Evolutionary conservation across 2,797 vertebrate genomes (phyloP).

Genomic region (Carapus acus): DNA sequence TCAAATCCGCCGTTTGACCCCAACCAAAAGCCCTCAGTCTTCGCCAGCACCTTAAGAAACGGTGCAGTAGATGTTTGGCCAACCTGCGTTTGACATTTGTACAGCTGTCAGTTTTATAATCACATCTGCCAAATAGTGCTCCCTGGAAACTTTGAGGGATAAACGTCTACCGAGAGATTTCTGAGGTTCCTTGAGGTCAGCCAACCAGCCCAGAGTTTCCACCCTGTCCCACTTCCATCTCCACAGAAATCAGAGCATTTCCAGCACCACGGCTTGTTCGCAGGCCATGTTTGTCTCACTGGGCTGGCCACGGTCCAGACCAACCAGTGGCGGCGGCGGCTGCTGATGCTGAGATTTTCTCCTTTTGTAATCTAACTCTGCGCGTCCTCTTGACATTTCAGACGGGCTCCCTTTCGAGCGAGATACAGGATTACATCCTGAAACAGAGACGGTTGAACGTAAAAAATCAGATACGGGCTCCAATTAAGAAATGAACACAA

Average conservation of each 20-base stretch:
- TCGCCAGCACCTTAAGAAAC: slow-evolving; percentile 11
- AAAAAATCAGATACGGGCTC: background rate
- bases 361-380: background rate
- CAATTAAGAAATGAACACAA: background rate
- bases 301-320: background rate
- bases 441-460: background rate
- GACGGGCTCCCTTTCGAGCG: background rate
- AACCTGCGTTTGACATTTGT: slow-evolving; percentile 36
- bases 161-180: slow-evolving; percentile 23
- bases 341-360: background rate
- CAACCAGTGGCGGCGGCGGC: background rate
- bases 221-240: slow-evolving; percentile 12
- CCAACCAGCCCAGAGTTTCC: slow-evolving; percentile 33
- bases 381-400: background rate
- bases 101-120: slow-evolving; percentile 26
- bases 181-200: slow-evolving; percentile 44
- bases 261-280: slow-evolving; percentile 5
- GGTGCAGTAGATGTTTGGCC: slow-evolving; percentile 25
- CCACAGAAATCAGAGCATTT: slow-evolving; percentile 16
- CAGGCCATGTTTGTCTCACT: background rate
- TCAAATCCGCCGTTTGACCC: background rate
- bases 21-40: background rate
- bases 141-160: slow-evolving; percentile 50
- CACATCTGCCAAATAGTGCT: slow-evolving; percentile 39
- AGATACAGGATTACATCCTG: background rate